Conservation (phyloP, 1,140 invertebrate genomes). For the Trialeurodes vaporariorum region DNA sequence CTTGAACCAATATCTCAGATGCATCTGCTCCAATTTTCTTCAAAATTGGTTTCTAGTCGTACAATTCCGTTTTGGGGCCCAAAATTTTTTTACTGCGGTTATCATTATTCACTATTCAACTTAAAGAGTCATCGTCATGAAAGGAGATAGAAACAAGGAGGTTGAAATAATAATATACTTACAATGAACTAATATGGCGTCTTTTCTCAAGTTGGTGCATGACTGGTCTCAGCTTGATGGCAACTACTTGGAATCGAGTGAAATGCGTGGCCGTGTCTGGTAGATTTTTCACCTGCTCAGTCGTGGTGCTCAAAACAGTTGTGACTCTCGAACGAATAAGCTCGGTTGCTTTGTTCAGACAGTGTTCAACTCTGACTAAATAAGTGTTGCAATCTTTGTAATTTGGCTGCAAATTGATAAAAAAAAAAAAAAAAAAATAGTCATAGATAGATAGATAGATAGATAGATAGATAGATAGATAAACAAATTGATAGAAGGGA, state of each 20-base stretch:
- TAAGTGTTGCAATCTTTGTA: conserved; percentile 63
- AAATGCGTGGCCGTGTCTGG: conserved; percentile 20
- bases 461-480: too few relatives aligned
- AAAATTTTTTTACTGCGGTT: too few relatives aligned
- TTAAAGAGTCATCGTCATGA: too few relatives aligned
- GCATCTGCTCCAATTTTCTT: too few relatives aligned
- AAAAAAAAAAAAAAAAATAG: conserved; percentile 18
- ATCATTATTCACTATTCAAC: too few relatives aligned
- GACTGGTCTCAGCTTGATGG: conserved; percentile 18
- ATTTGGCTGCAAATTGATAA: conserved; percentile 42
- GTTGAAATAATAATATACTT: too few relatives aligned
- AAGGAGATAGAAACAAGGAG: too few relatives aligned
- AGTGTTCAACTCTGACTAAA: conserved; percentile 62
- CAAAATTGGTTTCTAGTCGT: too few relatives aligned
- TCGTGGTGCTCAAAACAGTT: conserved; percentile 59
- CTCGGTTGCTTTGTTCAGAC: conserved; percentile 41
- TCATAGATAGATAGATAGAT: conserved; percentile 9
- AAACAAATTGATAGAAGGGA: too few relatives aligned
- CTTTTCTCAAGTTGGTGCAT: conserved; percentile 19
- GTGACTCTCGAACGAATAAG: conserved; percentile 63
- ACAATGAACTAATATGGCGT: conserved; percentile 17
- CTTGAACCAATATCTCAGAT: too few relatives aligned
- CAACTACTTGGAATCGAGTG: conserved; percentile 21
- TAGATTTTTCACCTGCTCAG: conserved; percentile 42
- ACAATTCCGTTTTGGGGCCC: too few relatives aligned